These are phyloP conservation scores for Cryptomyrus ogoouensis DNA, from an alignment of 2,113 vertebrate genomes.

Conservation along the genomic window DNA sequence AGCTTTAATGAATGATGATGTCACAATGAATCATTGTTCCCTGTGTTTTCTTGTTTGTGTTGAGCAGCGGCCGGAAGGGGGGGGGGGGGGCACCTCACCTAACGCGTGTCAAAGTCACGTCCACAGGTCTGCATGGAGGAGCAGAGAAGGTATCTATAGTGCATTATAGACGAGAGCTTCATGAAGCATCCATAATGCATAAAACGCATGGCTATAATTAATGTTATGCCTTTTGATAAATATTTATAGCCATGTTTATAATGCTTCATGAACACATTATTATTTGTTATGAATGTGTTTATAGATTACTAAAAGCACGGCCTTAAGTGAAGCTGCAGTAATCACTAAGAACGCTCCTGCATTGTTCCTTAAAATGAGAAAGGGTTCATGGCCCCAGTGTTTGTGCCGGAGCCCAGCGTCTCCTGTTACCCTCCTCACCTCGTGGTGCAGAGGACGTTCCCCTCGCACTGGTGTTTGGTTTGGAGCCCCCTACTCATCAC, in stretches of 20 bases:
- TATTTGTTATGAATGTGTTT: no score
- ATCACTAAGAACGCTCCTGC: not conserved
- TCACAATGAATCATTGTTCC: not conserved
- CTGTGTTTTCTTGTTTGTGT: conserved; percentile 1
- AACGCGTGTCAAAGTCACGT: not conserved
- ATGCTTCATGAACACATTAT: no score
- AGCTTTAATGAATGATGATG: not conserved
- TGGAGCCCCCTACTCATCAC: not conserved
- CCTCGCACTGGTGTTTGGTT: not conserved
- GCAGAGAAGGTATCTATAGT: not conserved
- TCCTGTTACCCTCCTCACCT: not conserved
- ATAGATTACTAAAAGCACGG: no score
- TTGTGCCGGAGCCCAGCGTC: not conserved
- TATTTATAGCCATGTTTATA: no score
- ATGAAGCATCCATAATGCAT: no score
- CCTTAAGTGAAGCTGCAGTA: not conserved
- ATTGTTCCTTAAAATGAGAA: not conserved
- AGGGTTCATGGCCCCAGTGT: not conserved
- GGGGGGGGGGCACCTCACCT: not conserved
- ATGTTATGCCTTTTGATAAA: no score
- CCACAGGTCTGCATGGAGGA: not conserved
- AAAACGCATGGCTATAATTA: no score
- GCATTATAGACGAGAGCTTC: no score
- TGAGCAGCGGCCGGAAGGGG: not conserved
- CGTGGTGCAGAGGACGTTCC: not conserved